Base-by-base conservation (phyloP, 2,888 invertebrate genomes). In the Synergus umbraculus region DNA sequence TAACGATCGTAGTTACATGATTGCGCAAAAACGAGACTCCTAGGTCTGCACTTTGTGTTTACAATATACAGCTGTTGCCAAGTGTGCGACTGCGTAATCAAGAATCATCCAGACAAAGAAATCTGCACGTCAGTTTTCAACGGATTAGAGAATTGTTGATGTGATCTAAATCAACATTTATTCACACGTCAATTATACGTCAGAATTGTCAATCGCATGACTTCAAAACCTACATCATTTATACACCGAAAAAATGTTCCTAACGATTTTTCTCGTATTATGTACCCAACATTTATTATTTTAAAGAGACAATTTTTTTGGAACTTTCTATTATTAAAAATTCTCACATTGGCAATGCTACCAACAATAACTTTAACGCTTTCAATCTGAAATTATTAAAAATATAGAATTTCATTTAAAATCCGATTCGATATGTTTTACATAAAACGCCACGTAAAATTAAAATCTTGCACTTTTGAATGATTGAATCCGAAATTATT, bases 31-130 rank as follows among this genome's bases (percentile, higher is more conserved):
- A 49, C 18, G 18, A 76, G 54, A 76, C 64, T 76, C 18, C 66
- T 66, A 43, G 41, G 69, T 73, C 60, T 65, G 54, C 79, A 79
- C 82, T 80, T 76, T 58, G 58, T 81, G 81, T 83, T 80, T 78
- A 78, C 78, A 80, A 69, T 80, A 66, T 78, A 80, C 79, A 81
- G 83, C 81, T 78, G 79, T 82, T 80, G 60, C 78, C 76, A 79
- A 65, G 79, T 37, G 78, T 58, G 76, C 67, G 76, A 79, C 73
- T 67, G 63, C 78, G 66, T 66, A 67, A 67, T 66, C n/a, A 54
- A 41, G 60, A 41, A 54, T 58, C 54, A 29, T 63, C 41, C 29
- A 78, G 54, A 82, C 81, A 79, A 82, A 79, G 81, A 76, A 79
- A 69, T 49, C 65, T 69, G 79, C 79, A 78, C 29, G 60, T 60